Evolutionary conservation across 2,888 invertebrate species (phyloP).

Genomic region (Tinea semifulvella): DNA sequence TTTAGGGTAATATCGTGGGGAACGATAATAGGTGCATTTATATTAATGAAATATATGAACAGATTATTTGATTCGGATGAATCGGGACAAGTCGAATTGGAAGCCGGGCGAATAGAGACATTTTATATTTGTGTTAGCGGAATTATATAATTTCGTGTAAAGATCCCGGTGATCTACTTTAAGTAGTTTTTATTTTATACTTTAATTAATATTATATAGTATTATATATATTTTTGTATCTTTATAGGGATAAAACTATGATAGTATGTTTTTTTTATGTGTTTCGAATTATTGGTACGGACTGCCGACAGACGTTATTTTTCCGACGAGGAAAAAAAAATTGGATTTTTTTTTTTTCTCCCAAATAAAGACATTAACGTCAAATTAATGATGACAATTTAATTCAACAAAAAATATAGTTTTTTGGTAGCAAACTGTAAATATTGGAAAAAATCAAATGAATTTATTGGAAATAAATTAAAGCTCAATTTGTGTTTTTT

Average conservation of each 20-base stretch:
- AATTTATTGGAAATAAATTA: background rate
- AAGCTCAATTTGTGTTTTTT: conserved; percentile 3
- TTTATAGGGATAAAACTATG: background rate
- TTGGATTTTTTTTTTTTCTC: too few species aligned
- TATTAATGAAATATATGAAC: too few species aligned
- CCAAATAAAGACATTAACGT: too few species aligned
- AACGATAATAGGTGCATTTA: too few species aligned
- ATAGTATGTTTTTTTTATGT: conserved; percentile 1
- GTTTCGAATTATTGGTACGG: too few species aligned
- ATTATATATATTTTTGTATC: conserved; percentile 1
- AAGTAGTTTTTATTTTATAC: conserved; percentile 26
- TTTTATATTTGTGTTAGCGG: background rate
- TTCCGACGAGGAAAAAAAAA: too few species aligned
- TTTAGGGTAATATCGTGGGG: too few species aligned
- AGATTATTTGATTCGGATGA: too few species aligned
- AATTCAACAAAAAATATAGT: too few species aligned
- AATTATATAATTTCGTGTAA: background rate
- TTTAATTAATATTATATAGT: conserved; percentile 17
- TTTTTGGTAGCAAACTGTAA: background rate
- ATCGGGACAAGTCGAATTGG: background rate
- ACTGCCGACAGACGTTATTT: too few species aligned
- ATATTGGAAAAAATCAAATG: background rate
- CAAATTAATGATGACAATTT: too few species aligned
- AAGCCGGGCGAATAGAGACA: background rate
- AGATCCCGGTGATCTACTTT: conserved; percentile 23